Evolutionary conservation across 2,113 vertebrate genomes (phyloP).

Genomic region (Phaethon lepturus): DNA sequence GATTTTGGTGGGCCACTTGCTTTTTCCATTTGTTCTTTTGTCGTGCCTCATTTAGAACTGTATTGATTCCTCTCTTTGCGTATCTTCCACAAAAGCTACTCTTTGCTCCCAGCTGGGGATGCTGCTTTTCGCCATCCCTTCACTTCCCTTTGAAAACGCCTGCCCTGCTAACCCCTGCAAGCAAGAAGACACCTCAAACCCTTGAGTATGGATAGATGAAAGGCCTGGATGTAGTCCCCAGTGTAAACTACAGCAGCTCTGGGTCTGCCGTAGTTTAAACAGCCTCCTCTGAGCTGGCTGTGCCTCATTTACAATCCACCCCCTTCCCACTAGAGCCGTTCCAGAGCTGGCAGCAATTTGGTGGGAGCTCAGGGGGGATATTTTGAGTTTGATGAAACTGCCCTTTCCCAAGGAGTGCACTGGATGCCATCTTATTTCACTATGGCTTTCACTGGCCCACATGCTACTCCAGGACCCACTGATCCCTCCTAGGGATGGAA

Average conservation of each 20-base stretch:
- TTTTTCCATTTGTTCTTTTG: conserved; percentile 30
- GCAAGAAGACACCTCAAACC: conserved; percentile 3
- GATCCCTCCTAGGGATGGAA: background rate
- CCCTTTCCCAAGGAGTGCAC: background rate
- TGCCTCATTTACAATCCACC: background rate
- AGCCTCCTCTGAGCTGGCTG: background rate
- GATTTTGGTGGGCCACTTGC: background rate
- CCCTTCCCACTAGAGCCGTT: background rate
- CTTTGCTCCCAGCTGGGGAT: conserved; percentile 29
- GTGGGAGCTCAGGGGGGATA: accelerated
- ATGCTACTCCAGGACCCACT: background rate
- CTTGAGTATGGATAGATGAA: background rate
- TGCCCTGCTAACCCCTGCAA: background rate
- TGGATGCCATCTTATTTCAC: background rate
- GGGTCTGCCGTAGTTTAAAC: background rate
- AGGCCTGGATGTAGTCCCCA: background rate
- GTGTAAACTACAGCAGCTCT: background rate
- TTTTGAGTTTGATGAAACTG: background rate
- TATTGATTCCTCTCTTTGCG: conserved; percentile 44
- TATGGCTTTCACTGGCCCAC: background rate
- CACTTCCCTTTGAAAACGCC: background rate
- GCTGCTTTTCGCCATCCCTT: conserved; percentile 1
- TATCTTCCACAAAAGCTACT: conserved; percentile 59
- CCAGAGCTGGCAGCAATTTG: background rate
- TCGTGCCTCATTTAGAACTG: background rate